Evolutionary conservation across 2,888 invertebrate species (phyloP).

Genomic region (Mactromeris polynyma): DNA sequence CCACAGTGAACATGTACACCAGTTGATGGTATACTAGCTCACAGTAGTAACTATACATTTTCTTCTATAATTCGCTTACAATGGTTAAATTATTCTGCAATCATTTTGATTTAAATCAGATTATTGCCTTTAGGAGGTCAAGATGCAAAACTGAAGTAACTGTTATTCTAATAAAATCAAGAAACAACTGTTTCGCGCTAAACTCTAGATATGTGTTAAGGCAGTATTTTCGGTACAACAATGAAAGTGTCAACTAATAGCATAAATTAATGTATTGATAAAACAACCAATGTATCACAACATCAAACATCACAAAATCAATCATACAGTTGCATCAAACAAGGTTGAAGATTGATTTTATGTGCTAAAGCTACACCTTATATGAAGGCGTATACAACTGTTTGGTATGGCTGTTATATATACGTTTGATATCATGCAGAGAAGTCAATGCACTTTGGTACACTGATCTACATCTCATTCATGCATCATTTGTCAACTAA

Average conservation of each 20-base stretch:
- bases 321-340: neutral
- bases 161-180: too few relatives aligned
- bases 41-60: too few relatives aligned
- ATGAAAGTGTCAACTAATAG: neutral
- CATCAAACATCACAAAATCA: neutral
- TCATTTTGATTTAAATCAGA: neutral
- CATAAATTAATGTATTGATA: neutral
- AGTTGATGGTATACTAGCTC: neutral
- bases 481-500: neutral
- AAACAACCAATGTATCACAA: neutral
- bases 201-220: neutral
- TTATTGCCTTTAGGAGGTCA: neutral
- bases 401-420: neutral
- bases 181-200: too few relatives aligned
- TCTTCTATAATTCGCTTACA: neutral
- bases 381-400: neutral
- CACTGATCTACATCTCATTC: neutral
- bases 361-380: neutral
- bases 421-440: neutral
- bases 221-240: neutral
- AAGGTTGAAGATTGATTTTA: neutral
- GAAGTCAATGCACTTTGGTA: neutral
- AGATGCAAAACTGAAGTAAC: too few relatives aligned
- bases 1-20: neutral
- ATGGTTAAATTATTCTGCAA: neutral